A percentile compares a stretch with the other conserved stretches of the same genome.
These are phyloP conservation scores for Eumerus sabulonum DNA, from an alignment of 2,888 invertebrate genomes.

Conservation along the genomic window DNA sequence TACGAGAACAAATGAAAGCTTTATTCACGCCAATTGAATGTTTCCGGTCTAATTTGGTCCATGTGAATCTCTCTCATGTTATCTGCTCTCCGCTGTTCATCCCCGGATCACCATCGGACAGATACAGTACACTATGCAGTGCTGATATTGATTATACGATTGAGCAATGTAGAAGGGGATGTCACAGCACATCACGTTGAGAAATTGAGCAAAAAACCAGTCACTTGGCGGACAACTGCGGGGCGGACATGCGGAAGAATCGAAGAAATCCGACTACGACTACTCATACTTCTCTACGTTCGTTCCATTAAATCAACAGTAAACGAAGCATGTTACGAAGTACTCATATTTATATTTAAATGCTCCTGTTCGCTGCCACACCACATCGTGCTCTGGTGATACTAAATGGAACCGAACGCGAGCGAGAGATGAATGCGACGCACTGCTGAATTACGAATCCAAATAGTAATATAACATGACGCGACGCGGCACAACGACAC, in stretches of 20 bases:
- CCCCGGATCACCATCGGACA: background rate
- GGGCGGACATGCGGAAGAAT: too few species aligned
- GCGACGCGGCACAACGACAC: constrained; percentile 1
- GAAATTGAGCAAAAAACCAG: constrained; percentile 26
- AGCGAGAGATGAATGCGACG: constrained; percentile 8
- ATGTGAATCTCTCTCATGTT: constrained; percentile 60
- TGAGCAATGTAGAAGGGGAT: constrained; percentile 47
- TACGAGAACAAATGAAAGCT: constrained; percentile 61
- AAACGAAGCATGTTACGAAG: constrained; percentile 44
- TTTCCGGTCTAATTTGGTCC: constrained; percentile 68
- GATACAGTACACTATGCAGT: background rate
- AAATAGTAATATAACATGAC: too few species aligned
- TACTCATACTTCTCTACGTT: constrained; percentile 44
- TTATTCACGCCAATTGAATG: constrained; percentile 68
- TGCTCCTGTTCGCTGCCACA: background rate
- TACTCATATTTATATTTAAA: constrained; percentile 48
- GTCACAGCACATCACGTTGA: constrained; percentile 38
- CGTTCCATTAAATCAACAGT: constrained; percentile 54
- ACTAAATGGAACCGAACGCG: constrained; percentile 18
- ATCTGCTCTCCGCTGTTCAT: background rate
- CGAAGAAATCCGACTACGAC: constrained; percentile 1
- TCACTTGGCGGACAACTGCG: background rate
- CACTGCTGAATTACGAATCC: constrained; percentile 15
- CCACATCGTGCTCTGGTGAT: constrained; percentile 7
- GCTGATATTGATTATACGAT: constrained; percentile 30